These are phyloP conservation scores for Thymelicus acteon DNA, from an alignment of 2,888 invertebrate genomes.

Conservation along the genomic window DNA sequence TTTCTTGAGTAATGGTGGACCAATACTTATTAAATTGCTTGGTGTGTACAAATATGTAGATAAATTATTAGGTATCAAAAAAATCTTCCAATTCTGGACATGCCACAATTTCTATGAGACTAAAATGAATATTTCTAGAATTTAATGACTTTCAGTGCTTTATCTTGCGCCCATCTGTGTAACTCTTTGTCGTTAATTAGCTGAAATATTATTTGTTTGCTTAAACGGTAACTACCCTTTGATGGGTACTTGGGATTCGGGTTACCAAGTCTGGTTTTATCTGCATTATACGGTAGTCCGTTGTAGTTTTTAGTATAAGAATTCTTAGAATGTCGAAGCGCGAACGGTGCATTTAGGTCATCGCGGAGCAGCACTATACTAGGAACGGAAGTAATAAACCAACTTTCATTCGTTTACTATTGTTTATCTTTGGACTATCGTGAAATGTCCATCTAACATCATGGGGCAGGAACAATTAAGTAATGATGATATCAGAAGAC, in stretches of 20 bases:
- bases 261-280: neutral
- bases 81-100: too few relatives aligned
- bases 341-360: neutral
- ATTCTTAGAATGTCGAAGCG: neutral
- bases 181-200: too few relatives aligned
- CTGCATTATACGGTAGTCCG: neutral
- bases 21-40: too few relatives aligned
- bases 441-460: too few relatives aligned
- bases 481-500: too few relatives aligned
- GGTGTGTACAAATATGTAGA: neutral
- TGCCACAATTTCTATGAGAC: too few relatives aligned
- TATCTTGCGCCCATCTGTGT: too few relatives aligned
- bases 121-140: too few relatives aligned
- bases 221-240: too few relatives aligned
- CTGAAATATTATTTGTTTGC: too few relatives aligned
- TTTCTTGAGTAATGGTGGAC: neutral
- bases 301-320: neutral
- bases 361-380: neutral
- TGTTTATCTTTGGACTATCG: neutral
- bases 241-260: neutral
- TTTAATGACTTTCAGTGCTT: too few relatives aligned
- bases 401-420: neutral
- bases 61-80: neutral
- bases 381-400: constrained; percentile 1
- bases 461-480: too few relatives aligned